These are phyloP conservation scores for Rhabdornis inornatus DNA, from an alignment of 2,113 vertebrate genomes.

Conservation along the genomic window DNA sequence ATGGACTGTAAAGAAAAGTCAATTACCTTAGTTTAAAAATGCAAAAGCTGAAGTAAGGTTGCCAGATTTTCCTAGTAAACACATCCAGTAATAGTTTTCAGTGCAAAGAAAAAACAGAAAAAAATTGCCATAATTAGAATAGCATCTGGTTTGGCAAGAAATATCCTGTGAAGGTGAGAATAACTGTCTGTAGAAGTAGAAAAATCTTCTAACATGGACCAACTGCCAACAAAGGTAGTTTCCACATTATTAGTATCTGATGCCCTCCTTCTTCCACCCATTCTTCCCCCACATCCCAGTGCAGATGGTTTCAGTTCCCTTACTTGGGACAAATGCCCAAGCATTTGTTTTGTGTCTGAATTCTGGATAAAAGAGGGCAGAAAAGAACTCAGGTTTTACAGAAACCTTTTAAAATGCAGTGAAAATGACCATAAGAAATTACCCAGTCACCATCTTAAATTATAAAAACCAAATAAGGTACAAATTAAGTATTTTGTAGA, in stretches of 20 bases:
- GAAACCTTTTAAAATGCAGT: not conserved
- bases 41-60: not conserved
- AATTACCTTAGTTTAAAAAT: not conserved
- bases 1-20: not conserved
- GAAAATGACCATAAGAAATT: not conserved
- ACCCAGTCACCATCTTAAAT: not conserved
- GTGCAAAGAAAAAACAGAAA: not conserved
- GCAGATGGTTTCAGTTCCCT: not conserved
- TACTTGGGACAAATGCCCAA: not conserved
- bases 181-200: not conserved
- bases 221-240: not conserved
- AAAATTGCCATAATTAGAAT: not conserved
- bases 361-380: not conserved
- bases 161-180: not conserved
- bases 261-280: not conserved
- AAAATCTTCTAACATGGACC: not conserved
- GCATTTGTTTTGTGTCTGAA: not conserved
- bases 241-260: not conserved
- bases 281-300: not conserved
- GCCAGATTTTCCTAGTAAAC: not conserved
- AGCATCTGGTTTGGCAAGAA: conserved; percentile 11
- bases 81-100: not conserved
- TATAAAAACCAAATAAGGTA: not conserved
- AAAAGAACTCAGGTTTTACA: not conserved
- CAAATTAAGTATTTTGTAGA: not conserved